A percentile compares a stretch with the other conserved stretches of the same genome.
phyloP scores from a whole-genome alignment of 2,113 vertebrate genomes.

The Melanerpes aurifrons region DNA sequence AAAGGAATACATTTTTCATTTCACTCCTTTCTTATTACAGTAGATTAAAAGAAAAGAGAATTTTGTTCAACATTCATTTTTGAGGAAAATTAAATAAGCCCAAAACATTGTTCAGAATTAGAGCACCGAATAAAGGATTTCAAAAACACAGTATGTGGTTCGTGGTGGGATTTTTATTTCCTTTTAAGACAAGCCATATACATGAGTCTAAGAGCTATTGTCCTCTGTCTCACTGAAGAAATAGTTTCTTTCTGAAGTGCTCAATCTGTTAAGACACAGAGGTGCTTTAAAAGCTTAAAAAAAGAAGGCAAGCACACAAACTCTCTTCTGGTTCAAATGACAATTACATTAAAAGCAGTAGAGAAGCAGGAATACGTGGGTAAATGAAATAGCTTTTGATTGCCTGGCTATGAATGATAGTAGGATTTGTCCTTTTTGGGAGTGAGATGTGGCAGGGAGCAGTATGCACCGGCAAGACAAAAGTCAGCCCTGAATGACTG shows the following conservation, averaged over 20 bases:
- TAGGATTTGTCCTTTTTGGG: neutral
- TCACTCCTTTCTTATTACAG: conserved; percentile 66
- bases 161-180: conserved; percentile 48
- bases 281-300: conserved; percentile 45
- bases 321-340: conserved; percentile 48
- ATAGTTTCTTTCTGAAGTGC: conserved; percentile 42
- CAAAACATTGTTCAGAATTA: conserved; percentile 72
- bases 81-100: conserved; percentile 66
- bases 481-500: neutral
- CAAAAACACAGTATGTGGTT: conserved; percentile 64
- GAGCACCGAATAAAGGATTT: conserved; percentile 59
- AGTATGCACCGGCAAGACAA: neutral
- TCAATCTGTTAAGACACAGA: conserved; percentile 51
- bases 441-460: neutral
- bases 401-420: neutral
- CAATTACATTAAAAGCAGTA: conserved; percentile 44
- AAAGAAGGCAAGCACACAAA: conserved; percentile 1
- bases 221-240: conserved; percentile 56
- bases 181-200: conserved; percentile 59
- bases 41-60: conserved; percentile 53
- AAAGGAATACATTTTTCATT: conserved; percentile 65
- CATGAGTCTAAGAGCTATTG: conserved; percentile 58
- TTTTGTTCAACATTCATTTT: conserved; percentile 67
- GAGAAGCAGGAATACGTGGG: conserved; percentile 17
- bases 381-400: conserved; percentile 58